Base-by-base conservation (phyloP, 2,797 vertebrate species). In the Cuculus canorus region DNA sequence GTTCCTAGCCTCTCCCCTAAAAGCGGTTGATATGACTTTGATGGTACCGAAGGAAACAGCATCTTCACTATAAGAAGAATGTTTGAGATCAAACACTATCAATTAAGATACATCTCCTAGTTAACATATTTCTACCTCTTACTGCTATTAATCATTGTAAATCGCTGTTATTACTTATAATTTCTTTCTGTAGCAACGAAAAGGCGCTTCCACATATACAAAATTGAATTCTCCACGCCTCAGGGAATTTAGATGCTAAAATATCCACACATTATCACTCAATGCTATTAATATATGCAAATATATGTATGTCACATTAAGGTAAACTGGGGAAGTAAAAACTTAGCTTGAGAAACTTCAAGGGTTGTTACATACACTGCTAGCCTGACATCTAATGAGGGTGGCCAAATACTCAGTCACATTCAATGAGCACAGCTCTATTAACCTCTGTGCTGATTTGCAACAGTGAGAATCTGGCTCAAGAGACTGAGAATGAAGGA, bases 261-360 rank as follows among this genome's bases (percentile, higher is more conserved):
- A 90, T 68, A 86, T 24, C 72, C 66, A 53, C 63, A 90, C 13
- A 73, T 84, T 68, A 92, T 68, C 1, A 2, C 22, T 66, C 83
- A 82, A 73, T 65, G 28, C 10, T 53, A 88, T 86, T 94, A 91
- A 94, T 85, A 77, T 57, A 95, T 92, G 88, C 50, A 91, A 93
- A 95, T 71, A 3, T 66, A 80, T 88, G 61, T 61, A 54, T 53
- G 87, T 43, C 85, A 45, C 43, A 75, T 73, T 96, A 91, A 85
- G 64, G 75, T 92, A 94, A 91, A 95, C 70, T 39, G 64, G 91
- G 70, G 54, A 66, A 92, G 73, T 94, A 92, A 95, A 93, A 73
- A 95, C 57, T 87, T 85, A 93, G 71, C 64, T 64, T 77, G 53
- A 94, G 70, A 94, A 93, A 92, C 66, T 79, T 72, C 45, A 56